Percentiles rank a stretch among this genome's conserved stretches.
These are phyloP conservation scores for Mantis religiosa DNA, from an alignment of 2,888 invertebrate genomes.

Conservation along the genomic window DNA sequence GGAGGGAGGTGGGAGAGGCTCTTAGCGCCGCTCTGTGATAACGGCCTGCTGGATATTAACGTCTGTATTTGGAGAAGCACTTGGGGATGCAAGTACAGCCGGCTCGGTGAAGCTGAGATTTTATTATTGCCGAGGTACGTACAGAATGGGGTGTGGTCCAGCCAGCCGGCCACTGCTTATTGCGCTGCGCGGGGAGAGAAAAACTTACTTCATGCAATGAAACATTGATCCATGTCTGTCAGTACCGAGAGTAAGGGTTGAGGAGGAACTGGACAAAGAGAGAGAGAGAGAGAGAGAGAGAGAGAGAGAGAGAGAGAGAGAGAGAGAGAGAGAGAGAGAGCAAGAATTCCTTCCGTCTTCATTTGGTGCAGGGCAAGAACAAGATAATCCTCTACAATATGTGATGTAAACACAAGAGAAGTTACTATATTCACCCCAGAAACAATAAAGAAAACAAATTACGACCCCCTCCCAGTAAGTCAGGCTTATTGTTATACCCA, in stretches of 20 bases:
- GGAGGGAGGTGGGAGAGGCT: neutral
- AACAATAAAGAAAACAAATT: too few relatives aligned
- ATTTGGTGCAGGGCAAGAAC: neutral
- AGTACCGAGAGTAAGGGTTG: neutral
- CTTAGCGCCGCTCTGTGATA: neutral
- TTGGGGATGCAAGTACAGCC: neutral
- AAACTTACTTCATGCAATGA: constrained; percentile 12
- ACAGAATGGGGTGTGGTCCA: neutral
- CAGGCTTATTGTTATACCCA: too few relatives aligned
- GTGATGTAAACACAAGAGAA: too few relatives aligned
- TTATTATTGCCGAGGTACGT: neutral
- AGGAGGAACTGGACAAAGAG: neutral
- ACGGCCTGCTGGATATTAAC: neutral
- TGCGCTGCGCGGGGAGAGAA: constrained; percentile 1
- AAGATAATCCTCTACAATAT: too few relatives aligned
- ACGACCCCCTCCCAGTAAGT: too few relatives aligned
- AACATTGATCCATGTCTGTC: constrained; percentile 14
- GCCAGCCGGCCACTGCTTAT: neutral
- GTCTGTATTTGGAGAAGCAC: neutral
- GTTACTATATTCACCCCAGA: too few relatives aligned
- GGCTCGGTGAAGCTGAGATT: neutral
- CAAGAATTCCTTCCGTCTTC: too few relatives aligned
- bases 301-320: too few relatives aligned
- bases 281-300: too few relatives aligned
- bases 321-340: too few relatives aligned